These are phyloP conservation scores for Tachysurus vachellii DNA, from an alignment of 2,113 vertebrate genomes.

Conservation along the genomic window DNA sequence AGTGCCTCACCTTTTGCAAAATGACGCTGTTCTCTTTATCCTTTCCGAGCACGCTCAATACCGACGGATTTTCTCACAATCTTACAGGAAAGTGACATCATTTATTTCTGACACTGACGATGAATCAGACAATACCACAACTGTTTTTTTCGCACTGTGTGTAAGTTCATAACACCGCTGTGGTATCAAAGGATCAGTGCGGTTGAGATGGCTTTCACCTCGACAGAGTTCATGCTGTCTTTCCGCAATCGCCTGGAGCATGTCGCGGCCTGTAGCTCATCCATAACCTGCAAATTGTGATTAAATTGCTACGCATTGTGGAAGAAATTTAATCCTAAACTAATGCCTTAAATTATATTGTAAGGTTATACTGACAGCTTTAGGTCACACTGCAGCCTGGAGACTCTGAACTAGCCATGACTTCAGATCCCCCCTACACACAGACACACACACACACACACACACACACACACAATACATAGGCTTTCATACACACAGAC, in stretches of 20 bases:
- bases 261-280: not conserved
- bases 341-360: not conserved
- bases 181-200: not conserved
- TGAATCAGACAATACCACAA: not conserved
- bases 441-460: slow-evolving; percentile 15
- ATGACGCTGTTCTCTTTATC: not conserved
- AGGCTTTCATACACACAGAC: slow-evolving; percentile 2
- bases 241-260: not conserved
- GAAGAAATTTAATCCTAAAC: not conserved
- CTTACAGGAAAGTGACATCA: slow-evolving; percentile 30
- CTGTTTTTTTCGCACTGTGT: not conserved
- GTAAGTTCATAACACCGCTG: not conserved
- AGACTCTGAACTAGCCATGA: not conserved
- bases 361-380: not conserved
- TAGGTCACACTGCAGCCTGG: not conserved
- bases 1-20: not conserved
- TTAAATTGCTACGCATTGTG: not conserved
- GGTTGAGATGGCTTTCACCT: slow-evolving; percentile 1
- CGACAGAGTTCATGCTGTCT: not conserved
- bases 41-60: not conserved
- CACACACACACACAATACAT: slow-evolving; percentile 20
- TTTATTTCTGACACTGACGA: not conserved
- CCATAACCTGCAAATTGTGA: not conserved
- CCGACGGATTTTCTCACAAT: slow-evolving; percentile 14
- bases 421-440: not conserved